These are phyloP conservation scores for Sinelater perroti DNA, from an alignment of 2,888 invertebrate genomes.

Conservation along the genomic window DNA sequence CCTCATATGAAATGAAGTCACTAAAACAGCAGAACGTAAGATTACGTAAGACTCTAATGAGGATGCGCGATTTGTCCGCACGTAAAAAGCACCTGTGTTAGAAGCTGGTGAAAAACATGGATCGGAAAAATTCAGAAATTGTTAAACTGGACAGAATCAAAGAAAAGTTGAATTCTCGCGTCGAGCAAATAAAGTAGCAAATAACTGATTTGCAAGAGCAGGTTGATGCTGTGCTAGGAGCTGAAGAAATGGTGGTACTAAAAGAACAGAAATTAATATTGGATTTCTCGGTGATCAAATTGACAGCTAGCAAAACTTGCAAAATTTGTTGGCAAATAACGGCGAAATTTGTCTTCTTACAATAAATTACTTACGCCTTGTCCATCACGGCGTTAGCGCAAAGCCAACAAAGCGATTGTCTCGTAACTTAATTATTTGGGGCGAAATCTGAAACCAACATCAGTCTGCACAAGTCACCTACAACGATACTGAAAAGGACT, in stretches of 20 bases:
- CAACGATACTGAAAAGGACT: no score
- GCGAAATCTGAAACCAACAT: no score
- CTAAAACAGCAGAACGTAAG: conserved; percentile 94
- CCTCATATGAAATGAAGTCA: conserved; percentile 87
- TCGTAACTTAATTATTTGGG: no score
- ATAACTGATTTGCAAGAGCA: conserved; percentile 93
- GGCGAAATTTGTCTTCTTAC: no score
- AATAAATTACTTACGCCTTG: no score
- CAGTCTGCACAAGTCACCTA: no score
- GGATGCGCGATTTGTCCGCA: conserved; percentile 91
- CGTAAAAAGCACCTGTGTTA: conserved; percentile 94
- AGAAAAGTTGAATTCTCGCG: conserved; percentile 83
- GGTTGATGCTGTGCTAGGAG: conserved; percentile 96
- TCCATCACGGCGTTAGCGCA: no score
- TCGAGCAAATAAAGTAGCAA: conserved; percentile 86
- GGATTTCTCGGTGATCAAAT: conserved; percentile 91
- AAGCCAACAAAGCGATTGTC: no score
- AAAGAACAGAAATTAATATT: conserved; percentile 93
- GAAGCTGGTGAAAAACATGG: conserved; percentile 89
- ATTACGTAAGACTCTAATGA: conserved; percentile 91
- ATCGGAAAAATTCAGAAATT: conserved; percentile 87
- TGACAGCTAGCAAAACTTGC: conserved; percentile 93
- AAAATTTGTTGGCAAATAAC: conserved; percentile 92
- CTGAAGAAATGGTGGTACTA: conserved; percentile 98
- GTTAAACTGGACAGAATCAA: conserved; percentile 85